phyloP scores from a whole-genome alignment of 2,797 vertebrate genomes.

The Dicrostonyx torquatus region DNA sequence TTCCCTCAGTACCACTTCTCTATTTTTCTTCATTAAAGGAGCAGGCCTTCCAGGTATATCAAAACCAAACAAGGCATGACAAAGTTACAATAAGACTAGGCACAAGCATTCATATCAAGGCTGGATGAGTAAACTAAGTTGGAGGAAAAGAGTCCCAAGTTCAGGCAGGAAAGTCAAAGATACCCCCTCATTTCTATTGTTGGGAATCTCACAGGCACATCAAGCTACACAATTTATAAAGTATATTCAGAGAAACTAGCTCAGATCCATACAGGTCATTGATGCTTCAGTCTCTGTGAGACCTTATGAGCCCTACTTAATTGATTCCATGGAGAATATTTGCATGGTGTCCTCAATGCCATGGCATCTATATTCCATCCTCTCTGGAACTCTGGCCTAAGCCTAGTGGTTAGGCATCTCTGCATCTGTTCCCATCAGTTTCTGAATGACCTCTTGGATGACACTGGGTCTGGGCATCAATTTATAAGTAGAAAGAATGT shows the following conservation, averaged over 20 bases:
- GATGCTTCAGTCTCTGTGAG: neutral
- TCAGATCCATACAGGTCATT: neutral
- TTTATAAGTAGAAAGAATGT: too few species aligned
- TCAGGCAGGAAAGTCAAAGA: neutral
- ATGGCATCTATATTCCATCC: too few species aligned
- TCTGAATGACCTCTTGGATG: too few species aligned
- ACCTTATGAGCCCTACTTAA: neutral
- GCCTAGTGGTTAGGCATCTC: too few species aligned
- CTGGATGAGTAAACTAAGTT: neutral
- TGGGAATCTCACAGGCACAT: neutral
- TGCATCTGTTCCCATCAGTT: too few species aligned
- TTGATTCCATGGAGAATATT: neutral
- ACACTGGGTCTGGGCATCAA: too few species aligned
- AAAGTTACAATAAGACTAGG: neutral
- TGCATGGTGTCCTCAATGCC: neutral
- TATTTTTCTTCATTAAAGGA: neutral
- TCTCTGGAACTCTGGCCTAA: too few species aligned
- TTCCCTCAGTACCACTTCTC: neutral
- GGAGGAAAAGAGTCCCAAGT: neutral
- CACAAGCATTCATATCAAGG: neutral
- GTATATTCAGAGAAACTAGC: neutral
- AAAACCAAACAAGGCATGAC: neutral
- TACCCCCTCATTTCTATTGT: neutral
- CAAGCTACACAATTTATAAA: neutral
- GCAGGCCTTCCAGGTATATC: accelerated